Evolutionary conservation across 2,888 invertebrate species (phyloP).

Genomic region (Physocephala rufipes): DNA sequence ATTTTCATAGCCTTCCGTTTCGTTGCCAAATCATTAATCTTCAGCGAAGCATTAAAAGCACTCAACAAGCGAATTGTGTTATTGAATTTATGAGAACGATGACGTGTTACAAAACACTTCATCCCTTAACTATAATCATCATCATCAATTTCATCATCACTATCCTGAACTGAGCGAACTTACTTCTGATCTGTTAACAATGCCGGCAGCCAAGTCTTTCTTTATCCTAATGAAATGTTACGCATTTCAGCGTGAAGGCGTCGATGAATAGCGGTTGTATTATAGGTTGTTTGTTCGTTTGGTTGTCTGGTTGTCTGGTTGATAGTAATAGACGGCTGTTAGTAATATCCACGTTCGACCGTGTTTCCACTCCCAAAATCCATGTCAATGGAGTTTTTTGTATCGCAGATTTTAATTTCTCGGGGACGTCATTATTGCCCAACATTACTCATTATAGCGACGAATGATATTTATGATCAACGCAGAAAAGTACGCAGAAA

Average conservation of each 20-base stretch:
- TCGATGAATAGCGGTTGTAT: not conserved
- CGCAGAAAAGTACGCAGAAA: not conserved
- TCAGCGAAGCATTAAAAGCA: slow-evolving; percentile 17
- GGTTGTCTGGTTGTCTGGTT: too few relatives aligned
- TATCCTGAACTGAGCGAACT: not conserved
- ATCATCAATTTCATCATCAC: too few relatives aligned
- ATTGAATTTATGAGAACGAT: slow-evolving; percentile 9
- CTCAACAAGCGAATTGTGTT: slow-evolving; percentile 17
- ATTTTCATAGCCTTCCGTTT: slow-evolving; percentile 8
- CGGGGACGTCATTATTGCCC: too few relatives aligned
- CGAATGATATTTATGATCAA: slow-evolving; percentile 20
- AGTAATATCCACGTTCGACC: too few relatives aligned
- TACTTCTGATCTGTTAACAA: not conserved
- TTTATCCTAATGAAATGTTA: slow-evolving; percentile 16
- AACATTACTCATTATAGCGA: too few relatives aligned
- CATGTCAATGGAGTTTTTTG: too few relatives aligned
- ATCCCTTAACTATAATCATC: not conserved
- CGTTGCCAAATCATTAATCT: slow-evolving; percentile 20
- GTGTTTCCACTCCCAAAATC: too few relatives aligned
- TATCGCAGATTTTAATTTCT: slow-evolving; percentile 12
- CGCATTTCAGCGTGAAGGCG: not conserved
- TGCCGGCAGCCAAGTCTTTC: not conserved
- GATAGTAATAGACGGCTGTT: too few relatives aligned
- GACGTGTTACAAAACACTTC: not conserved
- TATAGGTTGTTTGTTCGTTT: too few relatives aligned